phyloP scores from a whole-genome alignment of 2,113 vertebrate species.

The Cariama cristata region DNA sequence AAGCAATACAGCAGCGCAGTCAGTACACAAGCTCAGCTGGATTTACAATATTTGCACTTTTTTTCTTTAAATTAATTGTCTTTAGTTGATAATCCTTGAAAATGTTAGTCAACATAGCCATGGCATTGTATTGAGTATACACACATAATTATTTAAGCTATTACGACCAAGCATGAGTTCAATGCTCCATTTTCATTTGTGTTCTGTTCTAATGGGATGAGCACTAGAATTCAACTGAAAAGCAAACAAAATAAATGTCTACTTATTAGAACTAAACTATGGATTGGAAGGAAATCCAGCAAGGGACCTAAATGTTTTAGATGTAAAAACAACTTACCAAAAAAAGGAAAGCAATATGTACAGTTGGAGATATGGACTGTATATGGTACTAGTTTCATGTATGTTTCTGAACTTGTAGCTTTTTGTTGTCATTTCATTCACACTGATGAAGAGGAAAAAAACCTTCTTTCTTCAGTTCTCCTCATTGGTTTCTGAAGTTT shows the following conservation, averaged over 20 bases:
- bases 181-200: not conserved
- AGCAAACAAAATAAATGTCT: not conserved
- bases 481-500: not conserved
- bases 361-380: not conserved
- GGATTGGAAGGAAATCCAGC: not conserved
- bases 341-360: not conserved
- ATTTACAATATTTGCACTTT: not conserved
- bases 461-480: not conserved
- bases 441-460: not conserved
- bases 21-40: accelerated
- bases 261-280: not conserved
- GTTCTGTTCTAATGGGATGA: not conserved
- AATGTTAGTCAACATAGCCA: not conserved
- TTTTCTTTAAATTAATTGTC: not conserved
- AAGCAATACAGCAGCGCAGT: not conserved
- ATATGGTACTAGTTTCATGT: not conserved
- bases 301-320: not conserved
- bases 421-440: not conserved
- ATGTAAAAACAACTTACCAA: not conserved
- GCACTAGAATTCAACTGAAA: not conserved
- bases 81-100: not conserved
- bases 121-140: not conserved
- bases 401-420: not conserved
- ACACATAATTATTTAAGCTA: not conserved
- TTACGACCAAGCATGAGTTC: not conserved